Evolutionary conservation across 1,140 invertebrate genomes (phyloP).

Genomic region (Drosophila bocqueti): DNA sequence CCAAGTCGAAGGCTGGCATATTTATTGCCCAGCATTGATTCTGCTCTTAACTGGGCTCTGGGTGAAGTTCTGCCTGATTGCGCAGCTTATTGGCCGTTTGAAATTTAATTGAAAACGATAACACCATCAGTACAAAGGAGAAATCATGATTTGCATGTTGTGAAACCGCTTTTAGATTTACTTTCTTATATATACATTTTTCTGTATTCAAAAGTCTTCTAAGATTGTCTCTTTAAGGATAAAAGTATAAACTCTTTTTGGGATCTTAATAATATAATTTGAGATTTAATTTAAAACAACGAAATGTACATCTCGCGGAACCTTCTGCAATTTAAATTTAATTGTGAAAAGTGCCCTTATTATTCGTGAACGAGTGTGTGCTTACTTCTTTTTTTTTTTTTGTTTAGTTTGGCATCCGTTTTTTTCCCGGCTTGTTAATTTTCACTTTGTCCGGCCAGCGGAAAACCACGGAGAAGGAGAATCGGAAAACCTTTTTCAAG

Average conservation of each 20-base stretch:
- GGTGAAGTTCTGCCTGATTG: constrained; percentile 27
- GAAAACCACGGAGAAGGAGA: constrained; percentile 30
- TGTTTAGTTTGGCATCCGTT: not conserved
- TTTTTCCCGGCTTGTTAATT: constrained; percentile 65
- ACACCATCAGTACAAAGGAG: not conserved
- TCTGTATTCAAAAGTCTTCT: not conserved
- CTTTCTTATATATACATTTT: not conserved
- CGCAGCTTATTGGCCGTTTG: constrained; percentile 4
- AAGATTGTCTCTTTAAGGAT: not conserved
- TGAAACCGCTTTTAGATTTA: not conserved
- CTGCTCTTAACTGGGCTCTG: constrained; percentile 28
- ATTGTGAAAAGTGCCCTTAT: constrained; percentile 4
- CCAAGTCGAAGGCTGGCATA: constrained; percentile 42
- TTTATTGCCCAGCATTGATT: constrained; percentile 48
- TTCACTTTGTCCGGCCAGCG: constrained; percentile 69
- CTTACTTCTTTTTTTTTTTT: not conserved
- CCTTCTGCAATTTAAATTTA: constrained; percentile 3
- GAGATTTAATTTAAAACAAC: not conserved
- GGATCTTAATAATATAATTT: not conserved
- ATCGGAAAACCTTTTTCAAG: constrained; percentile 67
- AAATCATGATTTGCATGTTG: not conserved
- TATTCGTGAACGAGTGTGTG: not conserved
- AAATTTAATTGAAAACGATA: constrained; percentile 18
- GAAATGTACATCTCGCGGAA: no score
- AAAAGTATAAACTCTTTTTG: not conserved